phyloP scores from a whole-genome alignment of 2,888 invertebrate genomes.

The Mythimna vitellina region DNA sequence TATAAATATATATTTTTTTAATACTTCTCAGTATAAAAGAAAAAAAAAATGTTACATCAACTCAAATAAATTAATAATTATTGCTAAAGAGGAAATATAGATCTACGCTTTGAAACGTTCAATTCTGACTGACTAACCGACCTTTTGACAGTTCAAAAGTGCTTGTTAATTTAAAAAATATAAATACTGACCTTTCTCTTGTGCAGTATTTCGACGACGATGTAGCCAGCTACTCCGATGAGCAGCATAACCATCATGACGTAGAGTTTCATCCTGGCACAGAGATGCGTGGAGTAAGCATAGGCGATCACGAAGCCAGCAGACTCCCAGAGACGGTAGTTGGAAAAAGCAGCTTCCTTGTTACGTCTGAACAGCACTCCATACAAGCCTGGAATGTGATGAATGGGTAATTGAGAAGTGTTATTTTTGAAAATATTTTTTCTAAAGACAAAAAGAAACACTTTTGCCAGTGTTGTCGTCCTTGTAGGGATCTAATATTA shows the following conservation, averaged over 20 bases:
- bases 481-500: no score
- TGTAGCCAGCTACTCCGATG: conserved; percentile 94
- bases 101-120: no score
- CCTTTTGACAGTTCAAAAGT: no score
- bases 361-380: conserved; percentile 96
- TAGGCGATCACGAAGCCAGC: conserved; percentile 97
- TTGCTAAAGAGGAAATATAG: no score
- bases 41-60: no score
- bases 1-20: no score
- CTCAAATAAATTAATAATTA: no score
- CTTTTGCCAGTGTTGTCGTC: neutral
- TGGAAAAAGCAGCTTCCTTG: conserved; percentile 98
- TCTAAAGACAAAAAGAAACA: no score
- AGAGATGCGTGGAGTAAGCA: conserved; percentile 96
- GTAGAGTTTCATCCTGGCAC: conserved; percentile 96
- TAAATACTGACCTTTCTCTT: conserved; percentile 92
- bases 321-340: conserved; percentile 97
- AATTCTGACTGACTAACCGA: no score
- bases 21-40: no score
- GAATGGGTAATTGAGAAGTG: conserved; percentile 2
- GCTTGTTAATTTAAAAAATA: no score
- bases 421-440: neutral
- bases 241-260: conserved; percentile 95
- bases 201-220: conserved; percentile 95
- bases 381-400: conserved; percentile 92